phyloP scores from a whole-genome alignment of 2,797 vertebrate species.

The Enteromius afrohamiltoni region DNA sequence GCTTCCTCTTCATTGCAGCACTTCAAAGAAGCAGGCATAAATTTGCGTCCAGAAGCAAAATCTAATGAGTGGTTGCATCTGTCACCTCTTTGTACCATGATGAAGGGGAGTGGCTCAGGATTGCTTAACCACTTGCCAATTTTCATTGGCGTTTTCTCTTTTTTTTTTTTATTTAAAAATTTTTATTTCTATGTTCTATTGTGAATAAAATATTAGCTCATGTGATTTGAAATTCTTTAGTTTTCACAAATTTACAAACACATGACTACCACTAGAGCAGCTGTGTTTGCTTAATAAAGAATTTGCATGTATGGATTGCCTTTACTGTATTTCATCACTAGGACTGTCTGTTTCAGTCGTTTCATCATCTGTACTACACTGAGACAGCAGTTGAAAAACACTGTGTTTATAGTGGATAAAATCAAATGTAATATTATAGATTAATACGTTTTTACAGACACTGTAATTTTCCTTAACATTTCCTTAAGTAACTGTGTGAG shows the following conservation, averaged over 20 bases:
- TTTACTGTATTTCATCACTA: constrained; percentile 21
- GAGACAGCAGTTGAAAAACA: neutral
- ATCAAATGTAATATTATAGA: constrained; percentile 1
- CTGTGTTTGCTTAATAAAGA: neutral
- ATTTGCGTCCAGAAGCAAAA: no score
- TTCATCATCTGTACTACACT: neutral
- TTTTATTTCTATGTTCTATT: no score
- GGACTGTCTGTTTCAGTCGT: neutral
- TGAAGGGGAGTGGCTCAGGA: no score
- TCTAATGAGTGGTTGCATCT: no score
- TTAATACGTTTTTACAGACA: neutral
- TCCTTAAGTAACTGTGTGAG: neutral
- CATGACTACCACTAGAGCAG: neutral
- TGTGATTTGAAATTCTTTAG: no score
- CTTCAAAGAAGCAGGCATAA: no score
- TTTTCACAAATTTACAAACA: constrained; percentile 7
- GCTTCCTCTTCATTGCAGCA: no score
- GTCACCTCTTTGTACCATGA: no score
- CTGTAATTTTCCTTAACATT: neutral
- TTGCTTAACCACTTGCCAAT: no score
- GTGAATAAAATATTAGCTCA: no score
- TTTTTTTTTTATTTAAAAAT: no score
- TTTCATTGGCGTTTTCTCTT: no score
- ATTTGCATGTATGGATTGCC: neutral
- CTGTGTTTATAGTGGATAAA: neutral